Percentiles rank a stretch among this genome's conserved stretches.
These are phyloP conservation scores for Leptopilina boulardi DNA, from an alignment of 1,140 invertebrate species.

Conservation along the genomic window DNA sequence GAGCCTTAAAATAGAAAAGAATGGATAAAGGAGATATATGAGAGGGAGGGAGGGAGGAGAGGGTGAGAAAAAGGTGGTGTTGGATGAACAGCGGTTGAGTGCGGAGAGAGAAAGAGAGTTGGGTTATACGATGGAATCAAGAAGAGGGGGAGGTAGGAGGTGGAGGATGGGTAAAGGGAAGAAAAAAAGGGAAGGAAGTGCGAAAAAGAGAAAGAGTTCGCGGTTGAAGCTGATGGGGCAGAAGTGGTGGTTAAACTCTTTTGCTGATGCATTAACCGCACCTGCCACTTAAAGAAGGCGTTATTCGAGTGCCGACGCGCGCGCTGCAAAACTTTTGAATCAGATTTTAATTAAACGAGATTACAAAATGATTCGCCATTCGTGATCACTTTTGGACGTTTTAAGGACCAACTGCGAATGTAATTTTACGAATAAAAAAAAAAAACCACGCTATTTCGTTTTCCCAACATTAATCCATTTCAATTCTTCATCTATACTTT, in stretches of 20 bases:
- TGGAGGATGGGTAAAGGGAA: neutral
- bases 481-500: too few relatives aligned
- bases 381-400: neutral
- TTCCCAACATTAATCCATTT: neutral
- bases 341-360: slow-evolving; percentile 76
- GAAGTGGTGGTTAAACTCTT: slow-evolving; percentile 69
- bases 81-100: neutral
- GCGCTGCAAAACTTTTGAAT: slow-evolving; percentile 68
- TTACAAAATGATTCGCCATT: slow-evolving; percentile 69
- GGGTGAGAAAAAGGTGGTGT: neutral
- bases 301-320: slow-evolving; percentile 50
- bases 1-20: slow-evolving; percentile 24
- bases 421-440: slow-evolving; percentile 40
- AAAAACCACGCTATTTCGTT: slow-evolving; percentile 49
- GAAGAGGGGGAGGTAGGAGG: neutral
- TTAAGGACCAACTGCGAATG: neutral
- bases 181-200: slow-evolving; percentile 29
- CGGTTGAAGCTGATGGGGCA: slow-evolving; percentile 53
- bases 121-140: neutral
- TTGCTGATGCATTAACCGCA: slow-evolving; percentile 74
- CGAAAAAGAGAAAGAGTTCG: slow-evolving; percentile 44
- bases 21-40: slow-evolving; percentile 23
- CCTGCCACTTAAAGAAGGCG: slow-evolving; percentile 59
- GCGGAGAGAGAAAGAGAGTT: neutral
- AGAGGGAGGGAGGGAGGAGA: neutral